These are phyloP conservation scores for Euwallacea similis DNA, from an alignment of 1,140 invertebrate species.

Conservation along the genomic window DNA sequence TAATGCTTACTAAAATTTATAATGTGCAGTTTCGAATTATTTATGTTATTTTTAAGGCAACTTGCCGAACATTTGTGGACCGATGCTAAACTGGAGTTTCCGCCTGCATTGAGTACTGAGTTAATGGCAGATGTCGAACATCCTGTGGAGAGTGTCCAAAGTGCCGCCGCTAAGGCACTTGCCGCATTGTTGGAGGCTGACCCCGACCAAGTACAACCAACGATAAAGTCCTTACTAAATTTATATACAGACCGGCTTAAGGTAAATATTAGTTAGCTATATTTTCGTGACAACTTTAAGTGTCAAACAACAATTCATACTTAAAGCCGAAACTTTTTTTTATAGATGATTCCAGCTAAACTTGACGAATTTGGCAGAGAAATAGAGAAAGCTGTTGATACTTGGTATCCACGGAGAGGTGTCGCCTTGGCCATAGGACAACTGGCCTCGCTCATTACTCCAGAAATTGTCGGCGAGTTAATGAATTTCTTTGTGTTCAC, in stretches of 20 bases:
- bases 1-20: slow-evolving; percentile 41
- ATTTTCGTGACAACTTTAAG: not conserved
- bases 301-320: too few species aligned
- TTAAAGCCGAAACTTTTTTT: not conserved
- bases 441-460: slow-evolving; percentile 70
- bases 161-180: slow-evolving; percentile 75
- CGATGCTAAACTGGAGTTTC: slow-evolving; percentile 59
- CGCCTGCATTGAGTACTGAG: slow-evolving; percentile 62
- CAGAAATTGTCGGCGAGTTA: slow-evolving; percentile 68
- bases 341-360: slow-evolving; percentile 79
- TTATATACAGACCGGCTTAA: slow-evolving; percentile 78
- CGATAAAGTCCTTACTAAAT: slow-evolving; percentile 68
- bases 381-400: slow-evolving; percentile 80
- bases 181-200: slow-evolving; percentile 66
- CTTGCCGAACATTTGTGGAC: slow-evolving; percentile 73
- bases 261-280: slow-evolving; percentile 51
- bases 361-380: slow-evolving; percentile 91
- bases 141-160: slow-evolving; percentile 75
- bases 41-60: slow-evolving; percentile 52
- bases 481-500: slow-evolving; percentile 85
- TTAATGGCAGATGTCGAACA: slow-evolving; percentile 79
- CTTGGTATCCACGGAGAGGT: slow-evolving; percentile 86
- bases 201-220: slow-evolving; percentile 58
- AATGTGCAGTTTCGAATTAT: not conserved
- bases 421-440: slow-evolving; percentile 80